Base-by-base conservation (phyloP, 2,888 invertebrate species). In the Pristionchus mayeri region DNA sequence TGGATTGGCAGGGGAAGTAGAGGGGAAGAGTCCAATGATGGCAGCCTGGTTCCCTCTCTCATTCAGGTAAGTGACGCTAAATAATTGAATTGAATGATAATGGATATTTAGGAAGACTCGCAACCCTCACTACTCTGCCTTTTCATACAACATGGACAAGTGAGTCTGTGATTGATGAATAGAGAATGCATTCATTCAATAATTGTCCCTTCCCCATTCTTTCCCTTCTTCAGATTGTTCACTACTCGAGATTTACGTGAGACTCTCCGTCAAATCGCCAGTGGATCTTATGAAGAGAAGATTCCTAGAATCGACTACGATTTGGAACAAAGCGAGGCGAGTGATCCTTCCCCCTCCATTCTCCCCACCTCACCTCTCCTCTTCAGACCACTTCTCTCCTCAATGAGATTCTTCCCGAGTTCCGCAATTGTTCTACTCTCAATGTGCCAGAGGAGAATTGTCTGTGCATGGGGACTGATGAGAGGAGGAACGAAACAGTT, bases 141-240 rank as follows among this genome's bases (percentile, higher is more conserved):
- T 82, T 48, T 48, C 81, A 2, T 63, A 48, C 30, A 82, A 82
- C 27, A 82, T 82, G 81, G 81, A 82, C 18, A 82, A 82, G 81
- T 82, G 48, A 82, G 81, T 57, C 0, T 24, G 6, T 27, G 3
- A 21, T n/a, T 40, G 30, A 27, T 63, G 27, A 27, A 63, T 4
- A 27, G 27, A 34, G 27, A 63, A 6, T 9, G n/a, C 13, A 54
- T 9, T 54, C 13, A 44, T 44, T 44, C 44, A 6, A 44, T n/a
- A n/a, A n/a, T n/a, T n/a, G n/a, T n/a, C n/a, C n/a, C n/a, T n/a
- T 44, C 7, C 44, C 13, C 44, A 21, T 52, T 11, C 52, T 18
- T 52, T 7, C 18, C 52, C 52, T 13, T 27, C 24, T 80, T 2
- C 27, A 80, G 80, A 57, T 21, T 80, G 2, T 80, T 80, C 37